Percentiles rank a stretch among this genome's conserved stretches.
These are phyloP conservation scores for Neelides folsomi DNA, from an alignment of 2,888 invertebrate species.

Conservation along the genomic window DNA sequence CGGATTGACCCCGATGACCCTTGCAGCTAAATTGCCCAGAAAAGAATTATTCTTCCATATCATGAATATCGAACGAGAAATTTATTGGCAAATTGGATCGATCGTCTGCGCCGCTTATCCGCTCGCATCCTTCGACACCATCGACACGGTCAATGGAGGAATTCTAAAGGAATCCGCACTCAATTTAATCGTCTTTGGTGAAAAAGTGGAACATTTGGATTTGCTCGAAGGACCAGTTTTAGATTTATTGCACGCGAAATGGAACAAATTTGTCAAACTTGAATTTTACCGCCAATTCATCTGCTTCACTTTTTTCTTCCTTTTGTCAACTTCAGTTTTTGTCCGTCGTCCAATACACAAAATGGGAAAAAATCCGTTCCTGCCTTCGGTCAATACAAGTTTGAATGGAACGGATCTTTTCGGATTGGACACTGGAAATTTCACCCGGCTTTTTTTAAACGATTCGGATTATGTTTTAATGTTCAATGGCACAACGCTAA, in stretches of 20 bases:
- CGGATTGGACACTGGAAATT: slow-evolving; percentile 13
- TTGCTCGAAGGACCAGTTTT: slow-evolving; percentile 87
- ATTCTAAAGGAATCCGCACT: slow-evolving; percentile 92
- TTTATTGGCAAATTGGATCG: slow-evolving; percentile 81
- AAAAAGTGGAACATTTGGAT: slow-evolving; percentile 69
- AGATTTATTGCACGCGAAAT: slow-evolving; percentile 87
- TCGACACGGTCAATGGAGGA: slow-evolving; percentile 74
- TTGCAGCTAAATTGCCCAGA: slow-evolving; percentile 83
- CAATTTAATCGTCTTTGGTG: slow-evolving; percentile 92
- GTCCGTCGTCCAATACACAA: slow-evolving; percentile 67
- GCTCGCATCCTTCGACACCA: slow-evolving; percentile 84
- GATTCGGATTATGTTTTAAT: slow-evolving; percentile 1
- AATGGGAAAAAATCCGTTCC: slow-evolving; percentile 3
- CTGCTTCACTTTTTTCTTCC: slow-evolving; percentile 77
- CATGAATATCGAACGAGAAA: slow-evolving; percentile 85
- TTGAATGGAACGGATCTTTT: slow-evolving; percentile 9
- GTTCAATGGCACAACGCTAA: slow-evolving; percentile 4
- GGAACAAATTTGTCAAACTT: slow-evolving; percentile 87
- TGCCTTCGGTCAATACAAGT: slow-evolving; percentile 4
- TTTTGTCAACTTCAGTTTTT: slow-evolving; percentile 76
- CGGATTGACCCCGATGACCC: slow-evolving; percentile 78
- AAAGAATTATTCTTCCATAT: slow-evolving; percentile 96
- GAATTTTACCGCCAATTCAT: slow-evolving; percentile 88
- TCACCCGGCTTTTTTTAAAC: slow-evolving; percentile 1
- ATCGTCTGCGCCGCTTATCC: slow-evolving; percentile 97